Evolutionary conservation across 2,888 invertebrate species (phyloP), one percentile per base, ranked within the genome.

Genomic region (Emmelina monodactyla): DNA sequence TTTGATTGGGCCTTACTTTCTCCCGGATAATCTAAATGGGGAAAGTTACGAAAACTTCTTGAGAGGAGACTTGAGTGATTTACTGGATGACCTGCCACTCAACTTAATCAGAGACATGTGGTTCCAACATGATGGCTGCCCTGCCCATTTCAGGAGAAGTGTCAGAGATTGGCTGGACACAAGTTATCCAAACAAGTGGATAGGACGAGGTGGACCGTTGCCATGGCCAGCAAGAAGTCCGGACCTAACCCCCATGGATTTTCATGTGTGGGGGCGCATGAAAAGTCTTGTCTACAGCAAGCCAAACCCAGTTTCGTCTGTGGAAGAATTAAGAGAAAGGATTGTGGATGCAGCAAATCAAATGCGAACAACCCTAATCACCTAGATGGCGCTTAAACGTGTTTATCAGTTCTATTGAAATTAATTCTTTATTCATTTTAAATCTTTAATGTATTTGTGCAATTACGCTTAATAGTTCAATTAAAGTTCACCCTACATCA

Each of bases 61-160:
- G 16, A 22, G 36, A 31, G 30, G 19, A 14, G 33, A 35, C 28
- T 9, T 14, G 6, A 6, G 9, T n/a, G 31, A 14, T n/a, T 16
- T 16, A 16, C 16, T 14, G n/a, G 39, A 42, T 1, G 46, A 46
- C 33, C 1, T 47, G 11, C 41, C 46, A 31, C 31, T 43, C 2
- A 33, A 38, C 2, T 3, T 39, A n/a, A 34, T 40, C 5, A 6
- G 40, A 6, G 40, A 46, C 34, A 47, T 47, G 46, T 37, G 33
- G 7, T 28, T n/a, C 11, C 28, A 28, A 28, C 28, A 28, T n/a
- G 28, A 28, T 11, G 11, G 28, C 28, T 44, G 44, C 39, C 42
- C 44, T 16, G 45, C 47, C 6, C 47, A 49, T 37, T 48, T 22
- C 36, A 37, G 38, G 14, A 42, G 37, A 39, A 38, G 38, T 37